These are phyloP conservation scores for Acholoe squamosa DNA, from an alignment of 2,888 invertebrate genomes.

Conservation along the genomic window DNA sequence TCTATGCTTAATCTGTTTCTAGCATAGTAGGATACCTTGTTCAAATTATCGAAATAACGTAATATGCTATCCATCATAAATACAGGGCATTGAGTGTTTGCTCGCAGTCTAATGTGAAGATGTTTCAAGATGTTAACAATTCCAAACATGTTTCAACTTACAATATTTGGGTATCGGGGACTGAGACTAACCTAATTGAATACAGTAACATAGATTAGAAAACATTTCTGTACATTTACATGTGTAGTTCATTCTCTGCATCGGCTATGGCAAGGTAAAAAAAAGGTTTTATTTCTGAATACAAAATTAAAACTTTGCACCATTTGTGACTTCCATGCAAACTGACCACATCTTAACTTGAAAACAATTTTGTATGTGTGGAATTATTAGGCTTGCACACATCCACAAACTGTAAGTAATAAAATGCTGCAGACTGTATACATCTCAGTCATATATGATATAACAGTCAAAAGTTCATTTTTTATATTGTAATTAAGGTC, in stretches of 20 bases:
- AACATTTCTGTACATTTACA: no score
- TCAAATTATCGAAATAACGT: no score
- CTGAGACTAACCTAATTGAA: no score
- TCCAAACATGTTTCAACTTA: no score
- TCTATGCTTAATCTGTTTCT: no score
- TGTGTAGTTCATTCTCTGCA: conserved; percentile 62
- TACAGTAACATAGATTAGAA: no score
- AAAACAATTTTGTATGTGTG: conserved; percentile 9
- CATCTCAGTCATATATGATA: not conserved
- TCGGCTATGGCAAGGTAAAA: conserved; percentile 74
- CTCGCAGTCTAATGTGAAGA: no score
- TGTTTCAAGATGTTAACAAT: no score
- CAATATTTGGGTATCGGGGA: no score
- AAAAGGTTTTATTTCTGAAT: not conserved
- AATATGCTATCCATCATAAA: no score
- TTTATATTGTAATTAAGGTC: not conserved
- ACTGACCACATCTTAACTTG: not conserved
- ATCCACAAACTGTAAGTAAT: conserved; percentile 29
- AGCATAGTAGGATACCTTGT: no score
- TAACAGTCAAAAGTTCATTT: not conserved
- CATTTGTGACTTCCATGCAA: not conserved
- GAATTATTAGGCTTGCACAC: not conserved
- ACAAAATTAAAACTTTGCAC: not conserved
- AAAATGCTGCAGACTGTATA: not conserved
- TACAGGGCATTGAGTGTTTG: no score